Base-by-base conservation (phyloP, 2,888 invertebrate species). In the Tribolium freemani region DNA sequence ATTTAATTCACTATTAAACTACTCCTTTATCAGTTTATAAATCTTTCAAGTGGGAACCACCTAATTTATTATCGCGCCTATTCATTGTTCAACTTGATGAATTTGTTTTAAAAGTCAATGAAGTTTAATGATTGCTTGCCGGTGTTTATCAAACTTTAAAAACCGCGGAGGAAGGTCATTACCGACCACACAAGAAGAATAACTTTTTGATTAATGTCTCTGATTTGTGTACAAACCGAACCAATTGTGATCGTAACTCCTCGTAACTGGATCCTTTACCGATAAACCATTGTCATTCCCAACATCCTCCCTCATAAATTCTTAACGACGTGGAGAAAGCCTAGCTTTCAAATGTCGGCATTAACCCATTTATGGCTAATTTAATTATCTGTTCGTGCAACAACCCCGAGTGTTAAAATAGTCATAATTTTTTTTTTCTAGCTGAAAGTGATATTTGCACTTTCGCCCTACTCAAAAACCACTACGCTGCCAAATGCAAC, bases 361-460 rank as follows among this genome's bases (percentile, higher is more conserved):
- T 16, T 16, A 16, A 16, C 1, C 16, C 16, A 16, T 16, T 16
- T 16, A 16, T 70, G 61, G 61, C 63, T 70, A 51, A 13, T 11
- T 70, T 63, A 63, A 63, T 70, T 70, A 56, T 51, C 20, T 48
- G n/a, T n/a, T n/a, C n/a, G 54, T 64, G 53, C 56, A 64, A 64
- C 60, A 71, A 64, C 70, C 57, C 48, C 57, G 64, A 63, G n/a
- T n/a, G n/a, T n/a, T n/a, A n/a, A n/a, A 3, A n/a, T 38, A 6
- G 8, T n/a, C n/a, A n/a, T n/a, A 31, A 31, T 1, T 67, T 44
- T 70, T 85, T 87, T 87, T 84, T 93, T 92, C 61, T 91, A 96
- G 96, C 96, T 87, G 96, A 96, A 89, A 94, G 96, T 84, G 95
- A 96, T 90, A 93, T 97, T 88, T 93, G 93, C 84, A 91, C 93